Evolutionary conservation across 1,140 invertebrate species (phyloP), one percentile per base, ranked within the genome.

Genomic region (Drosophila sp.): DNA sequence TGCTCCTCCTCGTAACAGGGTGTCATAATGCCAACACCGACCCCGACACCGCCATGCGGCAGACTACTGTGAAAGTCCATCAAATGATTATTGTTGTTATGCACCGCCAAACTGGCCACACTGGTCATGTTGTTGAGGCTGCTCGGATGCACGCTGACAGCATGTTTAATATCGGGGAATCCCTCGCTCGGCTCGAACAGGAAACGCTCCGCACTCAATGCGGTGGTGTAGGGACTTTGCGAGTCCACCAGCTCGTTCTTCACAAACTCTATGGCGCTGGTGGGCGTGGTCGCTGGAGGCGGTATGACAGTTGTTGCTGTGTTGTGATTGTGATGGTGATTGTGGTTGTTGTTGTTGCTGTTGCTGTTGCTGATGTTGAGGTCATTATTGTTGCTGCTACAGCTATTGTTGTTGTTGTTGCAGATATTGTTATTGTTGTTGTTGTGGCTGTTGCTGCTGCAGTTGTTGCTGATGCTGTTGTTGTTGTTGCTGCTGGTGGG

Each of bases 231-330:
- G 21, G 91, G 91, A 48, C 90, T 90, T 58, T 91, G 90, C 1
- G 90, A 82, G 34, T 92, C 91, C 25, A 89, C 86, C 36, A 92
- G 67, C 50, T 92, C 91, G 16, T 91, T 90, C 54, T 92, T 92
- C 0, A 91, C 90, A 27, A 91, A 92, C 45, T 92, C 91, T n/a
- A 78, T 91, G 72, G 78, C 56, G 50, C 64, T 91, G 69, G 80
- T 79, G 57, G 80, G 59, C 78, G 78, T 82, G 62, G 78, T 72
- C 7, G 73, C 58, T 14, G 43, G 58, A n/a, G 62, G 64, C 36
- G 29, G 43, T 14, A 57, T 53, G 34, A 59, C 53, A 41, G 45
- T 59, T 72, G 56, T 21, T 66, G 72, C 16, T 46, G 58, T 50
- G 61, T 38, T 62, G n/a, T 6, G 70, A 46, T 11, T 46, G 59